phyloP scores from a whole-genome alignment of 2,113 vertebrate genomes.

The Stegostoma tigrinum region DNA sequence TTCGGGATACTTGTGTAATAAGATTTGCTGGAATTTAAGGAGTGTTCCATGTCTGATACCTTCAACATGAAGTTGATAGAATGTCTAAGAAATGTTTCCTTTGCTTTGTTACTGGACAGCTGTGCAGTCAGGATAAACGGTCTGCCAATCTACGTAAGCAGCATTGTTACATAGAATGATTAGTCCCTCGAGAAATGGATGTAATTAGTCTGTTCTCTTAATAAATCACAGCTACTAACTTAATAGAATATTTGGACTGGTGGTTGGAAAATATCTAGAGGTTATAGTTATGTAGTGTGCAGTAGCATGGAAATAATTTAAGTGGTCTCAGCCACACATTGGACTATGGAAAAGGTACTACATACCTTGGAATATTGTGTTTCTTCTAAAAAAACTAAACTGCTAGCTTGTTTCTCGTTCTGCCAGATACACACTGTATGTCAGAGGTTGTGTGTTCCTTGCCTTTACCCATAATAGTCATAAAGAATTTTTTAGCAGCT shows the following conservation, averaged over 20 bases:
- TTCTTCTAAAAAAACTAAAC: not conserved
- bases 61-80: not conserved
- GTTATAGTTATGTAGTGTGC: not conserved
- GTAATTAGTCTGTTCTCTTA: not conserved
- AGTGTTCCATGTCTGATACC: not conserved
- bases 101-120: conserved; percentile 33
- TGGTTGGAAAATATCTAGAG: not conserved
- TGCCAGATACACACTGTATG: no score
- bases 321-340: not conserved
- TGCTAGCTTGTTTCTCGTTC: not conserved
- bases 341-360: not conserved
- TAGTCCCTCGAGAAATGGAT: conserved; percentile 1
- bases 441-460: no score
- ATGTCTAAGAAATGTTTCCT: not conserved
- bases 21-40: not conserved
- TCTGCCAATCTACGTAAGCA: conserved; percentile 25
- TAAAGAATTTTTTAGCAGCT: not conserved
- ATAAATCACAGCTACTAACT: not conserved
- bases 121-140: conserved; percentile 25
- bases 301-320: not conserved
- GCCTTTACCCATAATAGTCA: not conserved
- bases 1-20: not conserved
- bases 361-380: not conserved
- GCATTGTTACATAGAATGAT: conserved; percentile 26
- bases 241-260: conserved; percentile 8